Evolutionary conservation across 2,797 vertebrate species (phyloP).

Genomic region (Parotocinclus haroldoi): DNA sequence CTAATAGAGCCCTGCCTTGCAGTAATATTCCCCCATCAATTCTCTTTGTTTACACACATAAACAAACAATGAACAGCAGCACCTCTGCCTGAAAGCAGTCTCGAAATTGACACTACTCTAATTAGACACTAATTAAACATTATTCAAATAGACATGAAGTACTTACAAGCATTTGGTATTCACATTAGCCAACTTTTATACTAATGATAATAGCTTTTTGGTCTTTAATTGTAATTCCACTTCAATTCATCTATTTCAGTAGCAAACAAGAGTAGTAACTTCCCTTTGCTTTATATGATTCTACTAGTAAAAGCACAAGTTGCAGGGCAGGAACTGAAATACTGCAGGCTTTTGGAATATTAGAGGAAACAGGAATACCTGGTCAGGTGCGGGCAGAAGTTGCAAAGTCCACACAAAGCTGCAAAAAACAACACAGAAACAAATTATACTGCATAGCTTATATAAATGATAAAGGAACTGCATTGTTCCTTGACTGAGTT

Average conservation of each 20-base stretch:
- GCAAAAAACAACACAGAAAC: no score
- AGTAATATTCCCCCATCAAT: conserved; percentile 19
- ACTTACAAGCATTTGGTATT: conserved; percentile 48
- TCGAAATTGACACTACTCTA: conserved; percentile 44
- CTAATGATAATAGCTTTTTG: conserved; percentile 37
- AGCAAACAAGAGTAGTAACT: not conserved
- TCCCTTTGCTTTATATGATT: not conserved
- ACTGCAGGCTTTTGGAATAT: no score
- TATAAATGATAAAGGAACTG: no score
- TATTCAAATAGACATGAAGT: conserved; percentile 55
- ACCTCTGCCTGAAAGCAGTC: conserved; percentile 38
- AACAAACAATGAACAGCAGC: conserved; percentile 32
- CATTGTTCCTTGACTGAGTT: no score
- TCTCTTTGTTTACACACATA: conserved; percentile 26
- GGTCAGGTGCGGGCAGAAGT: no score
- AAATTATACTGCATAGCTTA: no score
- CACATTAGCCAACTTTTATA: conserved; percentile 42
- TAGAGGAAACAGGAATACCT: no score
- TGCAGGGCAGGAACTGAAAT: no score
- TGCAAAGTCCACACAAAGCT: no score
- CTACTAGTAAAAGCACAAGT: no score
- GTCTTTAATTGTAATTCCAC: not conserved
- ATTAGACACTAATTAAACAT: conserved; percentile 49
- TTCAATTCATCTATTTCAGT: not conserved
- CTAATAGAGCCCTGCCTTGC: conserved; percentile 30